Base-by-base conservation (phyloP, 2,888 invertebrate genomes). In the Mesodorylaimus sp. region DNA sequence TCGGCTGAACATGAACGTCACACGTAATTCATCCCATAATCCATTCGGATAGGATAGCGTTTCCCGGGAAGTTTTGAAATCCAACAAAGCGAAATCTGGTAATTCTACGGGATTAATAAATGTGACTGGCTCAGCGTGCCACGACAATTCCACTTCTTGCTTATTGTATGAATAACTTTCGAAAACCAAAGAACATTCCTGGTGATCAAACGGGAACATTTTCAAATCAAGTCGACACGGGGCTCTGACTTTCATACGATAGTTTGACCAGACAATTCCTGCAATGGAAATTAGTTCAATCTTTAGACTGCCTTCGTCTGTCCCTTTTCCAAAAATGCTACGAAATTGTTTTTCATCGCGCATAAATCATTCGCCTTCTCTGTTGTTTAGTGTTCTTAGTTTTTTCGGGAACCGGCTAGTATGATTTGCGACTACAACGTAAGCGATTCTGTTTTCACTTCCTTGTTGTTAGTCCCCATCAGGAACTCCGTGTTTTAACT, bases 221-320 rank as follows among this genome's bases (percentile, higher is more conserved):
- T 42, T 38, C 3, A 52, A 39, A 24, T 52, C 52, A 27, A 52
- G 45, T n/a, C 39, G 38, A 37, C 52, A 52, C 2, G 52, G 52
- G 2, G 43, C 52, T 23, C 44, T 24, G 7, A 52, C 43, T 21
- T 37, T 32, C 38, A 52, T 47, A 2, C 52, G 21, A 26, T 32
- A 45, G 53, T 64, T 64, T 47, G 60, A 59, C 64, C 64, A 64
- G n/a, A 64, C 60, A 10, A 61, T 53, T 23, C 64, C 64, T n/a
- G n/a, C n/a, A n/a, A n/a, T n/a, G n/a, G n/a, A n/a, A n/a, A n/a
- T n/a, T n/a, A n/a, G n/a, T n/a, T n/a, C n/a, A n/a, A n/a, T n/a
- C n/a, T n/a, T n/a, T n/a, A n/a, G n/a, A n/a, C n/a, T n/a, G n/a
- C n/a, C n/a, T n/a, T n/a, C n/a, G n/a, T n/a, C n/a, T n/a, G n/a